A percentile compares a stretch with the other conserved stretches of the same genome.
Evolutionary conservation across 2,888 invertebrate species (phyloP).

Genomic region (Cheilosia variabilis): DNA sequence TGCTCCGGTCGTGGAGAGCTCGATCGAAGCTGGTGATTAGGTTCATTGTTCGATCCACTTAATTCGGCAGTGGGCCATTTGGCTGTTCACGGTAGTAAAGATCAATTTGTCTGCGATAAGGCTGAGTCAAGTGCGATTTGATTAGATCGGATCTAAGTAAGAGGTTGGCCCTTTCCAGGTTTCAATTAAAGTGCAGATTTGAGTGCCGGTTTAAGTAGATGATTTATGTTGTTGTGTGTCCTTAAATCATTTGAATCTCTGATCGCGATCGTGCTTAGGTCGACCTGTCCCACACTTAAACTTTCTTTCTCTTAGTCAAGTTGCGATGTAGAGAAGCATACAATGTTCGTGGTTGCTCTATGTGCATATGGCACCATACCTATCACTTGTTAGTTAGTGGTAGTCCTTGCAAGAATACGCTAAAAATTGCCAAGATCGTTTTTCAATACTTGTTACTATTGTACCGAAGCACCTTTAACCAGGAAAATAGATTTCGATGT

Average conservation of each 20-base stretch:
- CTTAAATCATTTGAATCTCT: not conserved
- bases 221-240: not conserved
- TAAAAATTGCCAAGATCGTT: no score
- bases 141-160: constrained; percentile 60
- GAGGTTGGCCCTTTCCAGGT: constrained; percentile 37
- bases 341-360: no score
- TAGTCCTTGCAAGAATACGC: no score
- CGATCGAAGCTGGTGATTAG: constrained; percentile 70
- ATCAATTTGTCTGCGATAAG: constrained; percentile 54
- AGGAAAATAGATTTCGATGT: no score
- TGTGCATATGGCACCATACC: no score
- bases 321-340: no score
- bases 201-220: not conserved
- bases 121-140: constrained; percentile 67
- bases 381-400: no score
- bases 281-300: no score
- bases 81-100: constrained; percentile 33
- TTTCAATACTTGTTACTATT: no score
- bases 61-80: constrained; percentile 62
- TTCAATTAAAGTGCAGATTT: constrained; percentile 14
- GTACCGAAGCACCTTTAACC: no score
- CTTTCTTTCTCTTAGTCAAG: no score
- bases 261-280: no score
- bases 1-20: constrained; percentile 13
- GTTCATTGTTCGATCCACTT: constrained; percentile 65